Percentiles rank a stretch among this genome's conserved stretches.
phyloP scores from a whole-genome alignment of 2,888 invertebrate species.

The Latrodectus elegans region DNA sequence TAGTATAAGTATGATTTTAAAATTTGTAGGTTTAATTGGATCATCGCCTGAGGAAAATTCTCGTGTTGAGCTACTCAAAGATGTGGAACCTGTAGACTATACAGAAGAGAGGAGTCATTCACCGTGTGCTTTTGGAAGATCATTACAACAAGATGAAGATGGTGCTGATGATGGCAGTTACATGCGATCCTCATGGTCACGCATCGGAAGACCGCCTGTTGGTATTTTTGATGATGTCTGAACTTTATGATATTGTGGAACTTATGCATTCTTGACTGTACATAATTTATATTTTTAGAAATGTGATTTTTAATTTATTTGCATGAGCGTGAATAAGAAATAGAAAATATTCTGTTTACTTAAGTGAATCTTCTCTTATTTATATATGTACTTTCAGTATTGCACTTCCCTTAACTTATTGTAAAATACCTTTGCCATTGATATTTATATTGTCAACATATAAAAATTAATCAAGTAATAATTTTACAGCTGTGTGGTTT shows the following conservation, averaged over 20 bases:
- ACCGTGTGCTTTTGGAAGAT: conserved; percentile 23
- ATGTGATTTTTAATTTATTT: no score
- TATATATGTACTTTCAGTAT: no score
- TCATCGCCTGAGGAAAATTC: conserved; percentile 69
- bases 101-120: conserved; percentile 71
- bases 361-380: no score
- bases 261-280: neutral
- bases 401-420: no score
- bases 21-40: conserved; percentile 27
- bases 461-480: no score
- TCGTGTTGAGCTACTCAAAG: conserved; percentile 75
- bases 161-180: conserved; percentile 36
- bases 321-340: no score
- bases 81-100: conserved; percentile 81
- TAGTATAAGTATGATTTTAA: no score
- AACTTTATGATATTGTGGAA: neutral
- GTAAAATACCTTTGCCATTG: no score
- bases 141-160: conserved; percentile 34
- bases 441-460: no score
- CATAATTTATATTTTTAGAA: neutral
- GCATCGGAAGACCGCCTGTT: conserved; percentile 61
- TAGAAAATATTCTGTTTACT: no score
- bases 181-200: conserved; percentile 52
- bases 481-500: no score
- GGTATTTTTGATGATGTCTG: conserved; percentile 70